Evolutionary conservation across 2,113 vertebrate species (phyloP).

Genomic region (Lynx canadensis): DNA sequence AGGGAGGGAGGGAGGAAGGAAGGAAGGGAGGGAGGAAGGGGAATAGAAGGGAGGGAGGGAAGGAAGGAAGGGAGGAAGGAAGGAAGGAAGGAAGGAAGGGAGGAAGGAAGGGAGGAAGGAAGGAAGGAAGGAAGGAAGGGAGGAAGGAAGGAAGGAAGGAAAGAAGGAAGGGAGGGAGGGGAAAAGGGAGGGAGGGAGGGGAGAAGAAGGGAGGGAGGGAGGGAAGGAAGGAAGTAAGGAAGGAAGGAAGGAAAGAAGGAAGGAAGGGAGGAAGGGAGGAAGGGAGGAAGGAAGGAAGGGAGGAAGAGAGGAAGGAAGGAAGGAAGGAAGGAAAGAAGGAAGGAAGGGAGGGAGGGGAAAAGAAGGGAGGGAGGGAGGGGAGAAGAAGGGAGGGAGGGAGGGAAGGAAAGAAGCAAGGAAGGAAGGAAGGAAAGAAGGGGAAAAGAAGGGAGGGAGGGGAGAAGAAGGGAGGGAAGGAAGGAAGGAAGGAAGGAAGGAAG

Average conservation of each 20-base stretch:
- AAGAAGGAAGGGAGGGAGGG: neutral
- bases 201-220: neutral
- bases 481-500: neutral
- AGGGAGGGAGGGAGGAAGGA: neutral
- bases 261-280: neutral
- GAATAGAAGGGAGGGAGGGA: neutral
- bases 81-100: too few species aligned
- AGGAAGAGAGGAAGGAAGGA: neutral
- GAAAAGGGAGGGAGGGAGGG: neutral
- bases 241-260: neutral
- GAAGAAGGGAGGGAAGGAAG: neutral
- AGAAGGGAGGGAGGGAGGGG: too few species aligned
- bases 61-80: neutral
- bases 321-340: neutral
- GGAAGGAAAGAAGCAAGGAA: too few species aligned
- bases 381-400: neutral
- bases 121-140: rapidly evolving
- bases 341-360: too few species aligned
- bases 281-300: neutral
- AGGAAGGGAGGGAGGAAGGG: too few species aligned
- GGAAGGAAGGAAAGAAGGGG: neutral
- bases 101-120: too few species aligned
- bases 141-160: too few species aligned
- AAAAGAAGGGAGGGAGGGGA: too few species aligned
- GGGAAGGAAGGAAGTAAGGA: too few species aligned